Conservation (phyloP, 2,113 vertebrate species). For the Motacilla alba region DNA sequence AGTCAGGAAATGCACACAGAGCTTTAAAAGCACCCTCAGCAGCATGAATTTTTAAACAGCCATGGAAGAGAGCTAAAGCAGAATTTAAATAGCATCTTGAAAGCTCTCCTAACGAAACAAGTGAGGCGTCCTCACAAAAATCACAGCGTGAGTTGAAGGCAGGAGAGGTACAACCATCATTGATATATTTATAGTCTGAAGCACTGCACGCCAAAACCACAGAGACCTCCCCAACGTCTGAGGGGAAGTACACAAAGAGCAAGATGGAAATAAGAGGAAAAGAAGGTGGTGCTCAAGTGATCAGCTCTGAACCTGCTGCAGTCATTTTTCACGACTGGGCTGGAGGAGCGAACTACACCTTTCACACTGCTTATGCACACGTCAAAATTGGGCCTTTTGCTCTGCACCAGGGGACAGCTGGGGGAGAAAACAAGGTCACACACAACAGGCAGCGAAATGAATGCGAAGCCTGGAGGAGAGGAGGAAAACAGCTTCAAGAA, state of each 20-base stretch:
- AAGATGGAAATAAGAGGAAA: fast-evolving
- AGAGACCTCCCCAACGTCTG: not conserved
- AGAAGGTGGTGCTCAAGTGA: not conserved
- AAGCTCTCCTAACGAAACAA: not conserved
- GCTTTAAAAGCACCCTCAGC: not conserved
- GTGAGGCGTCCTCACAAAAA: not conserved
- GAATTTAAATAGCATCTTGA: not conserved
- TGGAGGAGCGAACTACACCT: not conserved
- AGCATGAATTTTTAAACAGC: not conserved
- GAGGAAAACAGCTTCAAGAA: not conserved
- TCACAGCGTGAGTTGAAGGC: not conserved
- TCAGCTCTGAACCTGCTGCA: not conserved
- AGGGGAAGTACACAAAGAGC: not conserved
- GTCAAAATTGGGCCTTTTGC: not conserved
- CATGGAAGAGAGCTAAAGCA: not conserved
- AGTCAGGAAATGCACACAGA: not conserved
- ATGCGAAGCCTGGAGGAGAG: not conserved
- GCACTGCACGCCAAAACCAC: not conserved
- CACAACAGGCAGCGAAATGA: not conserved
- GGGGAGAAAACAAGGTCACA: not conserved
- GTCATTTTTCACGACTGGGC: not conserved
- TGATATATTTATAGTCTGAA: not conserved
- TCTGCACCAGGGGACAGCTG: not conserved
- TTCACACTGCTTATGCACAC: not conserved
- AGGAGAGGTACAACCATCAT: not conserved